These are phyloP conservation scores for Noctua fimbriata DNA, from an alignment of 2,888 invertebrate species.

Conservation along the genomic window DNA sequence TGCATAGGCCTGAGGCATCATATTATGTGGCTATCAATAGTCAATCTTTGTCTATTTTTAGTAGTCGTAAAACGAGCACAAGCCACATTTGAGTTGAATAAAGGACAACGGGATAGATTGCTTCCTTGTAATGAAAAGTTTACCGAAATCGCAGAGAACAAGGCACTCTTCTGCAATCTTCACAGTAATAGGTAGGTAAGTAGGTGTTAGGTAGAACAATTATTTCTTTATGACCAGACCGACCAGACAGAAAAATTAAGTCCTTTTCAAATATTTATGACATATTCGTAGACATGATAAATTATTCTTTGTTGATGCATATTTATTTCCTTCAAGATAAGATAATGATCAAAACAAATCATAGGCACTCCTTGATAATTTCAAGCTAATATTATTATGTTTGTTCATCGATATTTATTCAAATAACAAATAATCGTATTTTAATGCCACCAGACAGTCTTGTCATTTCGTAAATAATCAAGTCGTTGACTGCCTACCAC, in stretches of 20 bases:
- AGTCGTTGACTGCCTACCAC: not conserved
- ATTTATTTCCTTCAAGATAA: conserved; percentile 36
- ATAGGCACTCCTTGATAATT: conserved; percentile 10
- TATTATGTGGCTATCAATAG: no score
- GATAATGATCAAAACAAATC: conserved; percentile 41
- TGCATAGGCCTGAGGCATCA: not conserved
- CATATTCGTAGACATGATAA: conserved; percentile 2
- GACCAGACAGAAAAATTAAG: conserved; percentile 3
- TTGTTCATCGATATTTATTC: conserved; percentile 3
- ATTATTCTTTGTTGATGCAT: conserved; percentile 36
- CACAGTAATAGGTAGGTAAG: not conserved
- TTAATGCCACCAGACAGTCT: not conserved
- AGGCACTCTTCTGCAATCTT: not conserved
- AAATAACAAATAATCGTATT: not conserved
- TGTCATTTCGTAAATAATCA: conserved; percentile 1
- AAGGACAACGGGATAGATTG: not conserved
- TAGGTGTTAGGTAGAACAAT: not conserved
- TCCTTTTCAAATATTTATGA: conserved; percentile 44
- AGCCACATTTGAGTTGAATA: not conserved
- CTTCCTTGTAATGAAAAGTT: not conserved
- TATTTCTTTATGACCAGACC: conserved; percentile 7
- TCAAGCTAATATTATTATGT: conserved; percentile 17
- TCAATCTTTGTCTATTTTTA: not conserved
- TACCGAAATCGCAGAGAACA: not conserved
- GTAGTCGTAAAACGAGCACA: not conserved